Evolutionary conservation across 2,113 vertebrate genomes (phyloP), one percentile per base, ranked within the genome.

Genomic region (Marmota monax): DNA sequence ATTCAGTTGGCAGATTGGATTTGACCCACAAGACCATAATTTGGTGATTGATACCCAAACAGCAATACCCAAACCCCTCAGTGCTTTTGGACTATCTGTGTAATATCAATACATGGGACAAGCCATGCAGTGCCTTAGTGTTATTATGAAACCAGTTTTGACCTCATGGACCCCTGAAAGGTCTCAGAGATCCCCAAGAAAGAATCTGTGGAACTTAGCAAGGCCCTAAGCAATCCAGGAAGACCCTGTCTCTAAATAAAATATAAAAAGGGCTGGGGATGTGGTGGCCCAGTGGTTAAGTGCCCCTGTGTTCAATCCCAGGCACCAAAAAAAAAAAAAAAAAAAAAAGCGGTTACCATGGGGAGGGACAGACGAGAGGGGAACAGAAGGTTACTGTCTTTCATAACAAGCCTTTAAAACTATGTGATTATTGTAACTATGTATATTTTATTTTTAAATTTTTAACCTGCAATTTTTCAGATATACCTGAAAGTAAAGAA

Each of bases 381-480:
- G 12, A 39, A 39, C 45, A 69, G 45, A 51, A 34, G 34, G 12
- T 69, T 77, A 6, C 51, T 92, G 1, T 13, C 63, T 73, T 88
- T 84, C n/a, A 7, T 45, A 80, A 74, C 5, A n/a, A 65, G 58
- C 22, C 76, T 96, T 94, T 80, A 65, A 77, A 74, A 39, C 48
- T n/a, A 2, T 58, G 32, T 61, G 45, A 42, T 32, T 84, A 6
- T 83, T 76, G 85, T 22, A 78, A 67, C 70, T 65, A 17, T 58
- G 20, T 77, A 9, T 70, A 79, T n/a, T 91, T 82, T 56, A 58
- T 69, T 45, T 90, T 58, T 39, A 37, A 20, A 73, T 65, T 48
- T 83, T 93, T 63, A 83, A 27, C 78, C 79, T 91, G 58, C 37
- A 78, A 94, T 63, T 14, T 23, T 88, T 56, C 72, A 92, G 16